A percentile compares a stretch with the other conserved stretches of the same genome.
phyloP scores from a whole-genome alignment of 2,888 invertebrate genomes.

The Tuta absoluta region DNA sequence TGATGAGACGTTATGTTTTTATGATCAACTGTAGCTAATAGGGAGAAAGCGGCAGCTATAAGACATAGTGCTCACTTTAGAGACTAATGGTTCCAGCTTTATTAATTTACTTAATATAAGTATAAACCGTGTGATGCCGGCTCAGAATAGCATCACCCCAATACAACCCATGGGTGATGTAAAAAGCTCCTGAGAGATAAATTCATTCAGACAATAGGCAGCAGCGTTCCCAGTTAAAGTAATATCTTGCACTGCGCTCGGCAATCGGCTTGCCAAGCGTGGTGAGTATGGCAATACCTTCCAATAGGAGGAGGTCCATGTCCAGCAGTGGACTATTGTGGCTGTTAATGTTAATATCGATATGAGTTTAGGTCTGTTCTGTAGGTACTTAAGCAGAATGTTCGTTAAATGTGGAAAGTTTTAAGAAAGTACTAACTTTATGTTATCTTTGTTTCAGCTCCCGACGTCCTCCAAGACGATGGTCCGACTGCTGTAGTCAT shows the following conservation, averaged over 20 bases:
- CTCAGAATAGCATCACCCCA: too few relatives aligned
- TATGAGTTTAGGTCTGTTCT: not conserved
- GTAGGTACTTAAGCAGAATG: not conserved
- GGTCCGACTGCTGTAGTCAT: slow-evolving; percentile 83
- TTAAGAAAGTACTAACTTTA: not conserved
- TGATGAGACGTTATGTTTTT: slow-evolving; percentile 48
- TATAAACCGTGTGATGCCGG: too few relatives aligned
- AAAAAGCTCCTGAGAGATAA: too few relatives aligned
- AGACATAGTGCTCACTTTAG: not conserved
- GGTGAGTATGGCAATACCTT: too few relatives aligned
- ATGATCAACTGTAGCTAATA: slow-evolving; percentile 42
- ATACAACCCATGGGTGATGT: too few relatives aligned
- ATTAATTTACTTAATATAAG: not conserved
- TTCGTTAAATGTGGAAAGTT: not conserved
- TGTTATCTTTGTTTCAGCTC: slow-evolving; percentile 81
- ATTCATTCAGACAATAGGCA: too few relatives aligned
- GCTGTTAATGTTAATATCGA: not conserved
- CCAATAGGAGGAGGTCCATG: too few relatives aligned
- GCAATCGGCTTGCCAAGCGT: too few relatives aligned
- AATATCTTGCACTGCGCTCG: too few relatives aligned
- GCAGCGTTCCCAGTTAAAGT: too few relatives aligned
- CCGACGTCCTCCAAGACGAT: slow-evolving; percentile 86
- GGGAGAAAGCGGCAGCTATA: slow-evolving; percentile 44
- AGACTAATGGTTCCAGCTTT: not conserved
- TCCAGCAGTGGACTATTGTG: too few relatives aligned